Conservation (phyloP, 2,888 invertebrate genomes). For the Actias luna region DNA sequence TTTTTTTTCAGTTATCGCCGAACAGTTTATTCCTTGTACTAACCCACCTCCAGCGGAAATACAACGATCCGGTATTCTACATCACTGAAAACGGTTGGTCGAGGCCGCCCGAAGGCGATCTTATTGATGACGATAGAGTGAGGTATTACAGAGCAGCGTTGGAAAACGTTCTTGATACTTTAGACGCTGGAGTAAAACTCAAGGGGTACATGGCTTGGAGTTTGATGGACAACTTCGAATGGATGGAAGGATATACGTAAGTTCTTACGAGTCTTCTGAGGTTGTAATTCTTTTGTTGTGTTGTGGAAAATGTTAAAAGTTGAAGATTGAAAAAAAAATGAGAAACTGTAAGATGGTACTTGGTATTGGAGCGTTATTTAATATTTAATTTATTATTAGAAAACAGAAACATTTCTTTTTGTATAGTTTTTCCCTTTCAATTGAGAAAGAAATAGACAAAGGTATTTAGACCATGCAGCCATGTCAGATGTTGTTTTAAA, state of each 20-base stretch:
- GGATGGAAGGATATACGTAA: slow-evolving; percentile 81
- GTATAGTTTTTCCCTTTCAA: no score
- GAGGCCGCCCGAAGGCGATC: slow-evolving; percentile 41
- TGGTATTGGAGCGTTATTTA: no score
- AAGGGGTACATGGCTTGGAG: slow-evolving; percentile 83
- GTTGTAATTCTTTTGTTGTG: neutral
- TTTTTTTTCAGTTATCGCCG: slow-evolving; percentile 70
- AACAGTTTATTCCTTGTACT: slow-evolving; percentile 81
- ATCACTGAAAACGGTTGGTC: slow-evolving; percentile 84
- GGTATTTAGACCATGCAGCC: no score
- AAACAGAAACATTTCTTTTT: no score
- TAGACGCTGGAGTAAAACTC: slow-evolving; percentile 71
- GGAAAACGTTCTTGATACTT: slow-evolving; percentile 59
- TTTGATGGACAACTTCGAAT: slow-evolving; percentile 85
- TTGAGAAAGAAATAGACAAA: no score
- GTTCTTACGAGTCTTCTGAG: no score
- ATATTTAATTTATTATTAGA: no score
- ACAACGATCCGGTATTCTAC: slow-evolving; percentile 77
- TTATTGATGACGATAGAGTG: slow-evolving; percentile 71
- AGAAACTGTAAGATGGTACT: no score
- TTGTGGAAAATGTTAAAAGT: neutral
- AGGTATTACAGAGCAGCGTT: slow-evolving; percentile 66
- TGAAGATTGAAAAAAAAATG: neutral
- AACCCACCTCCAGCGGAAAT: slow-evolving; percentile 73
- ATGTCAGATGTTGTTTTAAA: no score